Evolutionary conservation across 1,140 invertebrate genomes (phyloP).

Genomic region (Rhysida immarginata): DNA sequence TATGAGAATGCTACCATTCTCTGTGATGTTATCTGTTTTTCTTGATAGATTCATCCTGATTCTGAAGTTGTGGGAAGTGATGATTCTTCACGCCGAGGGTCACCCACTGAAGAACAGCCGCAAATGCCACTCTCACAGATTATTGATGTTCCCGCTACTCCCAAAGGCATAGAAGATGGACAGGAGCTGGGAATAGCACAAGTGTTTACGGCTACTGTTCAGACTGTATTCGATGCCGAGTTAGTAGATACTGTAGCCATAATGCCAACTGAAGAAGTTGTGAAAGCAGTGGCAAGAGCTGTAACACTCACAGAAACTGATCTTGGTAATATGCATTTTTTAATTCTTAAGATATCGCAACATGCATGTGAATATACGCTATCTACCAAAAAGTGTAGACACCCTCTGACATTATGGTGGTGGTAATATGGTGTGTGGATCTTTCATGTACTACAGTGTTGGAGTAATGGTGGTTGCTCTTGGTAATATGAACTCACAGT

Average conservation of each 20-base stretch:
- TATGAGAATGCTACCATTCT: too few relatives aligned
- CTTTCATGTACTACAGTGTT: too few relatives aligned
- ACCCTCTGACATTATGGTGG: too few relatives aligned
- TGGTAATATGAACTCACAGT: too few relatives aligned
- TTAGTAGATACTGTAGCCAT: slow-evolving; percentile 65
- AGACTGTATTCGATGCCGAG: slow-evolving; percentile 61
- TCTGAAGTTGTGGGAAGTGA: slow-evolving; percentile 2
- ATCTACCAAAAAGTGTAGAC: too few relatives aligned
- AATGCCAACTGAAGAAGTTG: slow-evolving; percentile 61
- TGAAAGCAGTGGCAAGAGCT: slow-evolving; percentile 62
- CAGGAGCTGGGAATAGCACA: not conserved
- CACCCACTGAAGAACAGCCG: not conserved
- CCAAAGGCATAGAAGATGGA: not conserved
- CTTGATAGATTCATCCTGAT: too few relatives aligned
- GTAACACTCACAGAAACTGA: slow-evolving; percentile 78
- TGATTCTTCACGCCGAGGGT: not conserved
- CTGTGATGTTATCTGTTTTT: too few relatives aligned
- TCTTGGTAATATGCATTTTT: slow-evolving; percentile 43
- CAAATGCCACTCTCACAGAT: not conserved
- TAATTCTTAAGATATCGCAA: too few relatives aligned
- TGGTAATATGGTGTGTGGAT: too few relatives aligned
- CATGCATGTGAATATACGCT: too few relatives aligned
- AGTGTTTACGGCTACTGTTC: slow-evolving; percentile 85
- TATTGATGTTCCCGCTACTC: not conserved
- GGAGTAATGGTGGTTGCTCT: too few relatives aligned